phyloP scores from a whole-genome alignment of 2,888 invertebrate species.

The Unio delphinus region DNA sequence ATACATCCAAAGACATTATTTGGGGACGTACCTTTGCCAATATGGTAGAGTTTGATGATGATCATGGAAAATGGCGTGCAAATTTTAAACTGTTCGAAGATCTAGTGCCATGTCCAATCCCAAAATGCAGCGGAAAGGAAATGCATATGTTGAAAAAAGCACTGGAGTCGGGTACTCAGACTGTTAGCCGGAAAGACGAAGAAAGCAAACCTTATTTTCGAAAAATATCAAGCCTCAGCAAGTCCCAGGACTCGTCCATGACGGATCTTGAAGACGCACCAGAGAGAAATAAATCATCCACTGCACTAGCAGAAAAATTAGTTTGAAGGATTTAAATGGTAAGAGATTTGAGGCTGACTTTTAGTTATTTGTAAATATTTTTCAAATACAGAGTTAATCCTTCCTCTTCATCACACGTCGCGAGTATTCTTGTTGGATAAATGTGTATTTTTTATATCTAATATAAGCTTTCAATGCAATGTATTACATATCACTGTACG shows the following conservation, averaged over 20 bases:
- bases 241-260: conserved; percentile 10
- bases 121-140: conserved; percentile 87
- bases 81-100: conserved; percentile 58
- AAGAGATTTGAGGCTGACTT: background rate
- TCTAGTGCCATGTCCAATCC: conserved; percentile 51
- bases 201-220: conserved; percentile 15
- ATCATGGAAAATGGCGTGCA: conserved; percentile 53
- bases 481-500: too few species aligned
- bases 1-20: conserved; percentile 68
- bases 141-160: conserved; percentile 70
- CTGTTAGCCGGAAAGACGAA: conserved; percentile 1
- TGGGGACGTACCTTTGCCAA: conserved; percentile 67
- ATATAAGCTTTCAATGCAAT: too few species aligned
- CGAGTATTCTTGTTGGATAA: too few species aligned
- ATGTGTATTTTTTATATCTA: too few species aligned
- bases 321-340: conserved; percentile 2
- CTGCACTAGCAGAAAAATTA: background rate
- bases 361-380: background rate
- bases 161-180: conserved; percentile 12
- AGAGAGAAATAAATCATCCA: too few species aligned
- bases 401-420: too few species aligned
- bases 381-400: too few species aligned
- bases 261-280: background rate
- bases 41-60: conserved; percentile 60
- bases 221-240: conserved; percentile 21